A percentile compares a stretch with the other conserved stretches of the same genome.
Conservation (phyloP, 1,140 invertebrate species). For the Lasioglossum baleicum region DNA sequence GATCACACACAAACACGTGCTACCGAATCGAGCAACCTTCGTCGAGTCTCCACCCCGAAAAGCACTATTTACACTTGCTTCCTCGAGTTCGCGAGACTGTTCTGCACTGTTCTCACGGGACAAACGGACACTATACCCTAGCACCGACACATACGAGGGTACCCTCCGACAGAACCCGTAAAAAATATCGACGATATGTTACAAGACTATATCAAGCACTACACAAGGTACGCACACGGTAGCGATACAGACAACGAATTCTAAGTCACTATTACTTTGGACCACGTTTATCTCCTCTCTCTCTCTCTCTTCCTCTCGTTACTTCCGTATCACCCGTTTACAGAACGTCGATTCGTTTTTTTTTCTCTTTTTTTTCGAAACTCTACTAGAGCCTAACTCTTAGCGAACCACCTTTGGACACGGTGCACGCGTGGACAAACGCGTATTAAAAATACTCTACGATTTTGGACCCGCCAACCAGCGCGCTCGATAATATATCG, state of each 20-base stretch:
- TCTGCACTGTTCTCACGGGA: not conserved
- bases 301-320: not conserved
- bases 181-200: slow-evolving; percentile 56
- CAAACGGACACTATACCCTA: slow-evolving; percentile 24
- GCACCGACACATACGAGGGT: not conserved
- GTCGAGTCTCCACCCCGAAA: too few relatives aligned
- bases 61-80: too few relatives aligned
- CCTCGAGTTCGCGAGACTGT: not conserved
- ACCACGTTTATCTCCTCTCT: slow-evolving; percentile 40
- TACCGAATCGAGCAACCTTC: too few relatives aligned
- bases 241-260: not conserved
- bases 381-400: slow-evolving; percentile 44
- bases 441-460: slow-evolving; percentile 75
- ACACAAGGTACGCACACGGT: not conserved
- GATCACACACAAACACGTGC: too few relatives aligned
- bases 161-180: slow-evolving; percentile 39
- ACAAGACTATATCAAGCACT: not conserved
- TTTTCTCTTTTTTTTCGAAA: not conserved
- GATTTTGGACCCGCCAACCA: slow-evolving; percentile 80
- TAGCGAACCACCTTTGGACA: slow-evolving; percentile 12
- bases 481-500: slow-evolving; percentile 72
- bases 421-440: not conserved
- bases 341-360: slow-evolving; percentile 34
- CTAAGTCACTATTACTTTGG: slow-evolving; percentile 62
- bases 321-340: slow-evolving; percentile 12